Conservation (phyloP, 2,888 invertebrate genomes). For the Tetanocera ferruginea region DNA sequence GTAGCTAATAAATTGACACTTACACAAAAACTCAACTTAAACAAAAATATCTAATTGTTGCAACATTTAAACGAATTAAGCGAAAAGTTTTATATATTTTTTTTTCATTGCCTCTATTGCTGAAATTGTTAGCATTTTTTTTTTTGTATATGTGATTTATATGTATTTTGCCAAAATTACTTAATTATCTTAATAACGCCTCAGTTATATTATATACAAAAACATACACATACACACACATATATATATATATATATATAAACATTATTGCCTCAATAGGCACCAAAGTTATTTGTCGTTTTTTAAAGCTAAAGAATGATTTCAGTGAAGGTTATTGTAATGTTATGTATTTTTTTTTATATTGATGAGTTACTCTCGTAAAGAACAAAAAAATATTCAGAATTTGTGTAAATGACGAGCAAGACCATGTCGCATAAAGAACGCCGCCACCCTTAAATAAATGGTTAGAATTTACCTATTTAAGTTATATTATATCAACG, state of each 20-base stretch:
- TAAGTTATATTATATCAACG: background rate
- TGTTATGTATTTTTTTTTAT: slow-evolving; percentile 11
- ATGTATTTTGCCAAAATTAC: slow-evolving; percentile 33
- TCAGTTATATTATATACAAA: background rate
- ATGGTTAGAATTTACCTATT: background rate
- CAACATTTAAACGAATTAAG: background rate
- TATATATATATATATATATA: background rate
- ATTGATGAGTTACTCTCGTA: background rate
- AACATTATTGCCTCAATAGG: background rate
- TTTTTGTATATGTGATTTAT: slow-evolving; percentile 2
- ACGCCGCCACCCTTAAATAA: background rate
- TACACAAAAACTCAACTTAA: background rate
- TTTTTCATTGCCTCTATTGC: slow-evolving; percentile 1
- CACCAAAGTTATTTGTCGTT: slow-evolving; percentile 15
- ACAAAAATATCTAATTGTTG: slow-evolving; percentile 1
- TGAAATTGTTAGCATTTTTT: slow-evolving; percentile 7
- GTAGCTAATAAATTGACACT: background rate
- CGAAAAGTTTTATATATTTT: slow-evolving; percentile 1
- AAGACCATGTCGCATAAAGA: background rate
- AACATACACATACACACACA: too few relatives aligned
- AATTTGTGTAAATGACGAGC: slow-evolving; percentile 4
- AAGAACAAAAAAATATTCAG: background rate
- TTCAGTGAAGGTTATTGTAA: too few relatives aligned
- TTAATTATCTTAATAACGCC: slow-evolving; percentile 21
- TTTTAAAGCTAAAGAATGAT: background rate